Evolutionary conservation across 2,113 vertebrate species (phyloP).

Genomic region (Larimichthys crocea): DNA sequence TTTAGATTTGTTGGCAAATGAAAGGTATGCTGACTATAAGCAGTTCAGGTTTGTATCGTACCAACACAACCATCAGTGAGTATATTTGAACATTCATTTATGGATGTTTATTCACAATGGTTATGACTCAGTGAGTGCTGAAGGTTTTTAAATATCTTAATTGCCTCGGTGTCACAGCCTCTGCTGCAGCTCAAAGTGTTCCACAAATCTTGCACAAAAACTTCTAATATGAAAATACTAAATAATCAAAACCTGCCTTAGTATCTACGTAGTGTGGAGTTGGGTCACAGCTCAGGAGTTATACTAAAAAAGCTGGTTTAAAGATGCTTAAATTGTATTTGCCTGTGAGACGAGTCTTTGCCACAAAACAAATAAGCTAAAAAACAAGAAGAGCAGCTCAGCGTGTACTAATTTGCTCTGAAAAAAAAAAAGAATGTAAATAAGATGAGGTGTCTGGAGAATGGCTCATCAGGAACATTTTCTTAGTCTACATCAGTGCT

Average conservation of each 20-base stretch:
- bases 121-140: not conserved
- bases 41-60: not conserved
- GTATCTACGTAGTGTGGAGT: not conserved
- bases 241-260: not conserved
- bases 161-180: not conserved
- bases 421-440: constrained; percentile 6
- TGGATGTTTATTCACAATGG: not conserved
- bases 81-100: not conserved
- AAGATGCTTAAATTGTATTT: not conserved
- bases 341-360: not conserved
- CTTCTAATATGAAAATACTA: not conserved
- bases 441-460: constrained; percentile 12
- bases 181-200: not conserved
- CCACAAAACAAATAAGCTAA: not conserved
- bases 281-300: not conserved
- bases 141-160: no score
- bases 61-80: not conserved
- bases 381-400: not conserved
- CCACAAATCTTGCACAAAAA: not conserved
- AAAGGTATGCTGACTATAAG: not conserved
- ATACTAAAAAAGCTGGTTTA: not conserved
- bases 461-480: constrained; percentile 34
- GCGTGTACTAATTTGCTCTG: not conserved
- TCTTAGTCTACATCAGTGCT: constrained; percentile 6
- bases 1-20: not conserved